Conservation (phyloP, 2,113 vertebrate genomes). For the Cygnus atratus region DNA sequence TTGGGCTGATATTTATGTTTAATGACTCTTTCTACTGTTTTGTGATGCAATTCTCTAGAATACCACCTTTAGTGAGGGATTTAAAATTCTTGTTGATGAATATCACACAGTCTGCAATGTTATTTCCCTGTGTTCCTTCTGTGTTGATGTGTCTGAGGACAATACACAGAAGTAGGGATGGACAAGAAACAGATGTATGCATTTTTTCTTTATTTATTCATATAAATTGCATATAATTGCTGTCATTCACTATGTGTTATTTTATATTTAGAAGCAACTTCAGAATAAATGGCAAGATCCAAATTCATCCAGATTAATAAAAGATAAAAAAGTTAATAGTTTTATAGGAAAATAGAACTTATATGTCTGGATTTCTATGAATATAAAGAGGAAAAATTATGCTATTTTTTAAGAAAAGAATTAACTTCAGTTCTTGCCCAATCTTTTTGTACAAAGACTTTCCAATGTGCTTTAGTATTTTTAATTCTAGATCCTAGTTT, state of each 20-base stretch:
- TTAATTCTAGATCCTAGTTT: slow-evolving; percentile 45
- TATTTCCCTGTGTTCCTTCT: neutral
- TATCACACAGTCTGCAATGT: neutral
- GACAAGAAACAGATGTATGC: neutral
- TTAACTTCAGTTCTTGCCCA: neutral
- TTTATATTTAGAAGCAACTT: neutral
- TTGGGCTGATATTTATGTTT: neutral
- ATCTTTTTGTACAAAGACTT: neutral
- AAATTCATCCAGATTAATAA: neutral
- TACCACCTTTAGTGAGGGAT: neutral
- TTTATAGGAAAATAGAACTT: neutral
- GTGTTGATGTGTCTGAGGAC: neutral
- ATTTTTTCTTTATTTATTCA: neutral
- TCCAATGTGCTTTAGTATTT: neutral
- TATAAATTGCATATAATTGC: neutral
- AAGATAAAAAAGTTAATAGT: neutral
- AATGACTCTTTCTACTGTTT: neutral
- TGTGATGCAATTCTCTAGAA: neutral
- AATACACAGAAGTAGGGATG: neutral
- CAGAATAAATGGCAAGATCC: neutral
- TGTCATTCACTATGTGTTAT: neutral
- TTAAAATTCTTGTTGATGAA: neutral
- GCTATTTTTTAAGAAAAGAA: accelerated
- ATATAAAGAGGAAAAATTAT: neutral
- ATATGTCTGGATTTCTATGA: neutral